These are phyloP conservation scores for Leptoteleia sp. DNA, from an alignment of 1,140 invertebrate genomes.

Conservation along the genomic window DNA sequence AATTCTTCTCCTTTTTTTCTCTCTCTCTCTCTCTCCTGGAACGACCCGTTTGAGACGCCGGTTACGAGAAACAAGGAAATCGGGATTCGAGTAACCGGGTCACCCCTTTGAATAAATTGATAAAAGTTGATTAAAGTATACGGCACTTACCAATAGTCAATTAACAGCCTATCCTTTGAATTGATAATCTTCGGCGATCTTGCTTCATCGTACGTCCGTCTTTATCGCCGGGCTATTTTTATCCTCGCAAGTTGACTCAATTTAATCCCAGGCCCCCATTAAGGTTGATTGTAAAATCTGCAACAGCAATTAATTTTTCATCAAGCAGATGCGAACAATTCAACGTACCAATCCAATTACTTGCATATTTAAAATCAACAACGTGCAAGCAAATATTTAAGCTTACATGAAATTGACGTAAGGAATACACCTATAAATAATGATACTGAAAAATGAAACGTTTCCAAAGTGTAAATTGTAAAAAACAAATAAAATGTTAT, in stretches of 20 bases:
- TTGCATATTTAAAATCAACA: too few relatives aligned
- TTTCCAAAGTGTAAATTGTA: too few relatives aligned
- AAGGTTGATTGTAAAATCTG: slow-evolving; percentile 6
- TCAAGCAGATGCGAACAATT: too few relatives aligned
- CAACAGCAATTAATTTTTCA: slow-evolving; percentile 27
- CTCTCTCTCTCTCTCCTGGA: neutral
- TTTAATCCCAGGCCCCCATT: slow-evolving; percentile 42
- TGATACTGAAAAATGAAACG: too few relatives aligned
- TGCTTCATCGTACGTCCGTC: slow-evolving; percentile 24
- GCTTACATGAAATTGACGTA: too few relatives aligned
- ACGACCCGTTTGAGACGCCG: neutral
- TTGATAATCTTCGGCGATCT: slow-evolving; percentile 42
- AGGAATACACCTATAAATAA: too few relatives aligned
- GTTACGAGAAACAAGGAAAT: neutral
- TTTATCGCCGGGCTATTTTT: slow-evolving; percentile 20
- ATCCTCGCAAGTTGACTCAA: slow-evolving; percentile 27
- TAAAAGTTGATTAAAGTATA: slow-evolving; percentile 20
- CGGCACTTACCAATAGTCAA: slow-evolving; percentile 34
- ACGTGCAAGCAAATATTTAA: neutral
- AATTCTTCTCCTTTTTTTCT: too few relatives aligned
- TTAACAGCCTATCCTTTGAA: slow-evolving; percentile 45
- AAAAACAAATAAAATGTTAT: too few relatives aligned
- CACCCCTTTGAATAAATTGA: slow-evolving; percentile 25
- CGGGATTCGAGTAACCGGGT: slow-evolving; percentile 32
- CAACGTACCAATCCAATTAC: too few relatives aligned